These are phyloP conservation scores for Theropithecus gelada DNA, from an alignment of 2,113 vertebrate species.

Conservation along the genomic window DNA sequence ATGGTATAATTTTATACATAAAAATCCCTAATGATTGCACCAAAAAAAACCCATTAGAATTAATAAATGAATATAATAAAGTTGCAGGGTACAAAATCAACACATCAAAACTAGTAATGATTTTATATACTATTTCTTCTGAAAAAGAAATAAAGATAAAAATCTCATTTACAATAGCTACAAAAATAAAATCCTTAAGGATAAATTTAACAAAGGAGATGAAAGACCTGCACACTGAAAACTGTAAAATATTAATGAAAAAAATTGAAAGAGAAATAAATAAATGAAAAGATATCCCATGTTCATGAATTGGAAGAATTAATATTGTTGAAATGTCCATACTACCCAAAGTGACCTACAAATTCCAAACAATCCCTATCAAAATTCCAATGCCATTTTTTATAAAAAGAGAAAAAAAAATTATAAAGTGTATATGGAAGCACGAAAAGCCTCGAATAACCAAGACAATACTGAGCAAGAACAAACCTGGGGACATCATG, in stretches of 20 bases:
- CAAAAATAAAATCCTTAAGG: background rate
- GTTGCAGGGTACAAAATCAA: background rate
- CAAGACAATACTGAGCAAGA: background rate
- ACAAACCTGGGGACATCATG: background rate
- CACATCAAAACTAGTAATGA: background rate
- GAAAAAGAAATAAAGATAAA: background rate
- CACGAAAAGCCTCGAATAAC: background rate
- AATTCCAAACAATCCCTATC: background rate
- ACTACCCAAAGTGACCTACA: background rate
- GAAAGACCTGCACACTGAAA: background rate
- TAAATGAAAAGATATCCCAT: background rate
- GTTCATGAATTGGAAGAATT: background rate
- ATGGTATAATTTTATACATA: background rate
- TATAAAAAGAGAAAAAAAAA: background rate
- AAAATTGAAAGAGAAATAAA: background rate
- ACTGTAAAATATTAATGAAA: background rate
- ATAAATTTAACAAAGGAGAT: background rate
- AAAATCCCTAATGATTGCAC: background rate
- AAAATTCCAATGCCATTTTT: background rate
- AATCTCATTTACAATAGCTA: background rate
- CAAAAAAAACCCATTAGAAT: background rate
- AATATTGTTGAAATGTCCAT: background rate
- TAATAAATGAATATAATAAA: background rate
- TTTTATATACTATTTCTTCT: background rate
- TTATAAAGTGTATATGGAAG: background rate